A percentile compares a stretch with the other conserved stretches of the same genome.
phyloP scores from a whole-genome alignment of 92 coral and sea anemone genomes.

The Porites cylindrica region DNA sequence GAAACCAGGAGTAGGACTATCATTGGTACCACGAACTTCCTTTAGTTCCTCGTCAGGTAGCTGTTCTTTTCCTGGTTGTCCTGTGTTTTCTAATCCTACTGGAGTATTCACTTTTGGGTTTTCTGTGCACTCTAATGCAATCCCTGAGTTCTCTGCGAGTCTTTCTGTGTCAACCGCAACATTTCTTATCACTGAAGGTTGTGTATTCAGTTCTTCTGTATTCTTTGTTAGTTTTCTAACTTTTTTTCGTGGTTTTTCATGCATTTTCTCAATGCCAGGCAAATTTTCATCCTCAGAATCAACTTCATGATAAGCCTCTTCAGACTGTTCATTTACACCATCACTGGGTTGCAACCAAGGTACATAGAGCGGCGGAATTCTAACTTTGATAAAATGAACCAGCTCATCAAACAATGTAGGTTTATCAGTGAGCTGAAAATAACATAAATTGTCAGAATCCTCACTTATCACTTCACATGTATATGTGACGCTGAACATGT shows the following conservation, averaged over 20 bases:
- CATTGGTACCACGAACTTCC: conserved; percentile 3
- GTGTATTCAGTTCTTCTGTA: not conserved
- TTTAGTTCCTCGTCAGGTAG: not conserved
- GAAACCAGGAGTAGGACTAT: not conserved
- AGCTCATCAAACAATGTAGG: conserved; percentile 58
- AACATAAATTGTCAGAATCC: not conserved
- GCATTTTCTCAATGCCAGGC: conserved; percentile 14
- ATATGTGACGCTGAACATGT: too few relatives aligned
- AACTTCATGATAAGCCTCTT: too few relatives aligned
- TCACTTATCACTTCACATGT: too few relatives aligned
- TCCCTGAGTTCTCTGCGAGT: not conserved
- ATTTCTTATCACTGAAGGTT: not conserved
- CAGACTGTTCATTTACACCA: not conserved
- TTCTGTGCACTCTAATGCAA: not conserved
- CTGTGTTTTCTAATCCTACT: not conserved
- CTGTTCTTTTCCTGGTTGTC: not conserved
- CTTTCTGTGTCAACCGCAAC: not conserved
- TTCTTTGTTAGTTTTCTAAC: not conserved
- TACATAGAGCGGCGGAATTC: conserved; percentile 53
- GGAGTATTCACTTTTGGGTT: not conserved
- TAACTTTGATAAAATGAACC: conserved; percentile 60
- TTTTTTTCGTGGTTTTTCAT: not conserved
- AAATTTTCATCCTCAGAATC: conserved; percentile 16
- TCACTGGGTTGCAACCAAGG: conserved; percentile 73
- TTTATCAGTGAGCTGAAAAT: conserved; percentile 24